These are phyloP conservation scores for Cheilosia variabilis DNA, from an alignment of 2,888 invertebrate species.

Conservation along the genomic window DNA sequence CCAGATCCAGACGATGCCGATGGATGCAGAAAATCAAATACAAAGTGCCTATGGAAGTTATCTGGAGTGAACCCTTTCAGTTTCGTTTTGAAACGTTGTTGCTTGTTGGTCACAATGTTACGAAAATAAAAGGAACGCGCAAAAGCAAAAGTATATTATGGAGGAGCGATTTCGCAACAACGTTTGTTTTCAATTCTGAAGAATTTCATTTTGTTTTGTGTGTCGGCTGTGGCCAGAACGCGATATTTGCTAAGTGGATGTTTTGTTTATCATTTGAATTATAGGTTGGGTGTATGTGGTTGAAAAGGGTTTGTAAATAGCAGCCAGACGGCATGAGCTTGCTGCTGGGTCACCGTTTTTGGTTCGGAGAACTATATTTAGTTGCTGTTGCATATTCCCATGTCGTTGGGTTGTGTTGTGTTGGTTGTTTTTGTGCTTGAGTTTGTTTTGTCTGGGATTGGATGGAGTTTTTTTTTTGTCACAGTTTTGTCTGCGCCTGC, in stretches of 20 bases:
- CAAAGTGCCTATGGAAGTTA: neutral
- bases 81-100: conserved; percentile 53
- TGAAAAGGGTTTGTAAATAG: neutral
- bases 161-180: conserved; percentile 61
- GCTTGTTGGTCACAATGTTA: conserved; percentile 18
- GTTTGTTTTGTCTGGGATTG: conserved; percentile 48
- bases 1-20: neutral
- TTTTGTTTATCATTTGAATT: conserved; percentile 72
- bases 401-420: conserved; percentile 3
- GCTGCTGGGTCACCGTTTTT: conserved; percentile 12
- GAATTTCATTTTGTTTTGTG: conserved; percentile 59
- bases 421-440: neutral
- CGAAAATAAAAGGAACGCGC: conserved; percentile 24
- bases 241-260: conserved; percentile 64
- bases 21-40: conserved; percentile 33
- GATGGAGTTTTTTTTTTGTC: conserved; percentile 31
- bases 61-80: conserved; percentile 60
- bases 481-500: conserved; percentile 1
- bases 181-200: conserved; percentile 48
- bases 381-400: conserved; percentile 35
- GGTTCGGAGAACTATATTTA: conserved; percentile 39
- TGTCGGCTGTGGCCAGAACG: conserved; percentile 43
- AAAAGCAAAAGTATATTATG: conserved; percentile 24
- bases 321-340: conserved; percentile 7
- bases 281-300: conserved; percentile 27